phyloP scores from a whole-genome alignment of 2,113 vertebrate species.

The Trochalopteron elliotii region DNA sequence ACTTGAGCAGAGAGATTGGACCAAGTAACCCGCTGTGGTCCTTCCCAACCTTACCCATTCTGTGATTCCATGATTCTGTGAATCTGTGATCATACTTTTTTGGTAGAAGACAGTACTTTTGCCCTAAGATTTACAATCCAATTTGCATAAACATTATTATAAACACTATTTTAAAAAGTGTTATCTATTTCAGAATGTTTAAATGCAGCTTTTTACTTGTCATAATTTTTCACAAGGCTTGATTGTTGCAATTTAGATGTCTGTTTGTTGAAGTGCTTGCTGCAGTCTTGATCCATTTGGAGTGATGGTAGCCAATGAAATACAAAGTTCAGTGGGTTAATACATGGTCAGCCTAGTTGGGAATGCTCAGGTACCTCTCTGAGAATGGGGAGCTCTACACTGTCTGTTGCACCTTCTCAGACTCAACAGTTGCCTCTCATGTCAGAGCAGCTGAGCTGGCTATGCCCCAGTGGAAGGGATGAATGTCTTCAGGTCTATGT shows the following conservation, averaged over 20 bases:
- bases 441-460: neutral
- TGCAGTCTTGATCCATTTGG: fast-evolving
- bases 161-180: neutral
- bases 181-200: neutral
- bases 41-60: neutral
- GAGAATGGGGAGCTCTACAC: neutral
- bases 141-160: neutral
- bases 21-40: fast-evolving
- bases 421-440: fast-evolving
- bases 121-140: neutral
- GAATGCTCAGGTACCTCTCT: neutral
- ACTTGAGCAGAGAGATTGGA: neutral
- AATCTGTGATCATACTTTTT: neutral
- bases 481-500: fast-evolving
- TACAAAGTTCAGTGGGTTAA: neutral
- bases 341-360: neutral
- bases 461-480: too few species aligned
- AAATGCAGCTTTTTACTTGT: neutral
- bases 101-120: neutral
- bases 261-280: neutral
- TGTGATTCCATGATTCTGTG: neutral
- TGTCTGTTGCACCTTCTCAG: neutral
- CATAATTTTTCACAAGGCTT: neutral
- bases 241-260: neutral
- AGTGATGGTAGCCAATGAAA: neutral